phyloP scores from a whole-genome alignment of 2,113 vertebrate species.

The Cebidichthys violaceus region DNA sequence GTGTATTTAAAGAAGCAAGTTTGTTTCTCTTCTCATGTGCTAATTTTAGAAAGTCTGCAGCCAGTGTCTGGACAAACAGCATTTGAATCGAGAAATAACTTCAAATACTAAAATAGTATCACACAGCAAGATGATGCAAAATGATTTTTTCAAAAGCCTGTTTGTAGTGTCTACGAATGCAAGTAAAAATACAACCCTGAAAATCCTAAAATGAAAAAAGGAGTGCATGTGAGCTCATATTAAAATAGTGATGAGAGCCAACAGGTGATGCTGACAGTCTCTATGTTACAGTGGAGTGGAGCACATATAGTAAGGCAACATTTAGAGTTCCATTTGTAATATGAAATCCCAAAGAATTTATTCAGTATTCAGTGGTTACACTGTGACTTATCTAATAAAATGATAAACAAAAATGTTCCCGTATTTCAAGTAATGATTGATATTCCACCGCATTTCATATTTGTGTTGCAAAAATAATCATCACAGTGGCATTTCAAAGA shows the following conservation, averaged over 20 bases:
- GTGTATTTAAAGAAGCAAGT: conserved; percentile 62
- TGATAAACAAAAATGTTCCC: neutral
- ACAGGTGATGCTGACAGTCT: neutral
- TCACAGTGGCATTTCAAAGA: neutral
- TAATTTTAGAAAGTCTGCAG: conserved; percentile 53
- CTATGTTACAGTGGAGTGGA: neutral
- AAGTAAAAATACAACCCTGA: neutral
- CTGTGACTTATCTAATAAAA: neutral
- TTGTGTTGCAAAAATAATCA: neutral
- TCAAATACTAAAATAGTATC: conserved; percentile 34
- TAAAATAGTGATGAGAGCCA: neutral
- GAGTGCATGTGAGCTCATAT: neutral
- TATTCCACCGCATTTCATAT: neutral
- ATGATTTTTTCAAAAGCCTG: neutral
- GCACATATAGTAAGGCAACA: neutral
- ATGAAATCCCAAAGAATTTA: neutral
- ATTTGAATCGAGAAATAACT: conserved; percentile 33
- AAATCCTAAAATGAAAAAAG: neutral
- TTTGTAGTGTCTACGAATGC: neutral
- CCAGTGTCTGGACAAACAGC: conserved; percentile 9
- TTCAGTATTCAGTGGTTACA: neutral
- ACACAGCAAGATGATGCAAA: neutral
- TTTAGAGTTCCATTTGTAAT: neutral
- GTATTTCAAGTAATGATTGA: neutral
- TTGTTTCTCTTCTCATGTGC: conserved; percentile 45